Conservation (phyloP, 1,140 invertebrate genomes). For the Meloidogyne chitwoodi region DNA sequence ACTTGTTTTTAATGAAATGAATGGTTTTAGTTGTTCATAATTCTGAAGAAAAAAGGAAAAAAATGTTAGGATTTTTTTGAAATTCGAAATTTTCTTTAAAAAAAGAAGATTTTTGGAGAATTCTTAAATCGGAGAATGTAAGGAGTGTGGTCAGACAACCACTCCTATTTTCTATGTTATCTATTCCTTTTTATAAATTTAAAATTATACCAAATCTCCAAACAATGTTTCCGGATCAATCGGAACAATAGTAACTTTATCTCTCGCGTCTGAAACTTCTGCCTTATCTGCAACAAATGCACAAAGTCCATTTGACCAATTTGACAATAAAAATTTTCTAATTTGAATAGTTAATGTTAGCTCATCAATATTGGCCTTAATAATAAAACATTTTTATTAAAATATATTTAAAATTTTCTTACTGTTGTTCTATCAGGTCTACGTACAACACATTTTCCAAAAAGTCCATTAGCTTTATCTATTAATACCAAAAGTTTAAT, state of each 20-base stretch:
- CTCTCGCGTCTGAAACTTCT: constrained; percentile 42
- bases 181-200: not conserved
- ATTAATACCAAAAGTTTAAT: constrained; percentile 53
- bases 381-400: constrained; percentile 17
- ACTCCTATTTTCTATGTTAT: constrained; percentile 35
- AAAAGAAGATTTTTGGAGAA: too few species aligned
- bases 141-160: too few species aligned
- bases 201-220: constrained; percentile 36
- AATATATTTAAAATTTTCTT: too few species aligned
- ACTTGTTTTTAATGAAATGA: constrained; percentile 55
- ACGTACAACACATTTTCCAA: constrained; percentile 45
- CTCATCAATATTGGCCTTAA: constrained; percentile 46
- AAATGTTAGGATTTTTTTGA: too few species aligned
- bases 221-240: constrained; percentile 50
- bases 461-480: constrained; percentile 57
- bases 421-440: constrained; percentile 46
- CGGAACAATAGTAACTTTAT: constrained; percentile 28
- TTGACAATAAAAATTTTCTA: constrained; percentile 27
- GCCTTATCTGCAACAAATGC: constrained; percentile 56
- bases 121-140: too few species aligned
- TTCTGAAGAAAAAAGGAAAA: constrained; percentile 33
- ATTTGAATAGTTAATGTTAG: constrained; percentile 43
- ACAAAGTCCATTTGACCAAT: constrained; percentile 52
- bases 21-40: constrained; percentile 52
- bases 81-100: too few species aligned